Base-by-base conservation (phyloP, 2,888 invertebrate genomes). In the Bombylius major region DNA sequence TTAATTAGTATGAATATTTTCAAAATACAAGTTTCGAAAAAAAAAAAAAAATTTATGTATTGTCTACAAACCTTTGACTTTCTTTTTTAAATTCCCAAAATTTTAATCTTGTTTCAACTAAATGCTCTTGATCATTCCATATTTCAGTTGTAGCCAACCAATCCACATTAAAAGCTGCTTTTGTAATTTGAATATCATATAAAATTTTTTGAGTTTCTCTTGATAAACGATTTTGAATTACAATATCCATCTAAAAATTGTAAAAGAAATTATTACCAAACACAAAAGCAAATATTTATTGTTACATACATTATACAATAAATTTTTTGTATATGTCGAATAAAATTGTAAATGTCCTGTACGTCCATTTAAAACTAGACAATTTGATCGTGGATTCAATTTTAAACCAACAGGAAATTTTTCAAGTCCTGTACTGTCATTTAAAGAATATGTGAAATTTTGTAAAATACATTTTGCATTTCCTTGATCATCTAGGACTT, bases 71-170 rank as follows among this genome's bases (percentile, higher is more conserved):
- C 83, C 70, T 77, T 71, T 87, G 85, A 52, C 76, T 72, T 47
- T 76, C 71, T 3, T 71, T 66, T 62, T 81, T 71, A 64, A 79
- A 87, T 56, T 75, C 65, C 89, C 89, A 90, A 71, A 89, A 89
- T 67, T 89, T 90, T 1, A 90, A 74, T 55, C 83, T 75, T 5
- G 83, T 72, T 71, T 89, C 87, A 6, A 78, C 75, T 51, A 75
- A 71, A 58, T 78, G 78, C 48, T 78, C 69, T 34, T 76, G 71
- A 69, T 85, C 83, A 64, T 81, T 77, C 58, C 81, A 75, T 56
- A 78, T 76, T 67, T 85, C 84, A 6, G 81, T 77, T 0, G 89
- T 89, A 8, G 82, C 86, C 75, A 90, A 76, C 89, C 90, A 90
- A 66, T 79, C 76, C 53, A 77, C 75, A 67, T 82, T 82, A 56